Base-by-base conservation (phyloP, 1,140 invertebrate species). In the Hormaphis cornu region DNA sequence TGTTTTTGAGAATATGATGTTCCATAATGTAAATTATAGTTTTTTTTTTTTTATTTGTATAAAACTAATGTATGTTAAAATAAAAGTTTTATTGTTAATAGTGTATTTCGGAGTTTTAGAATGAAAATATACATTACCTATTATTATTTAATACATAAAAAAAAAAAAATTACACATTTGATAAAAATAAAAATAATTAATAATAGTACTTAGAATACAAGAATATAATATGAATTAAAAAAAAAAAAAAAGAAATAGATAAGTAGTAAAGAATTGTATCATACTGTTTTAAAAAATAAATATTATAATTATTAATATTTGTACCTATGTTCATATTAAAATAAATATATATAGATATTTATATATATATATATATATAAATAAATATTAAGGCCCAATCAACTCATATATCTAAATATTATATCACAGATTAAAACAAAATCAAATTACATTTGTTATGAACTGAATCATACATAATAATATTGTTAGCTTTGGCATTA, bases 401-500 rank as follows among this genome's bases (percentile, higher is more conserved):
- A 20, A 48, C 5, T 33, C 18, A 48, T 48, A 66, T 7, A 46
- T 66, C 61, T 66, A 66, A 66, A 66, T 28, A 66, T 56, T 37
- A 56, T 66, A 66, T 66, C 61, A 66, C 61, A 66, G 61, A 66
- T 66, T 66, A 50, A 50, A 66, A n/a, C n/a, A n/a, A n/a, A n/a
- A n/a, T n/a, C 28, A 66, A 66, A 66, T 50, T 66, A 50, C 30
- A 35, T 50, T 50, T 66, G 12, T 40, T 35, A 50, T 16, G 18
- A 48, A 48, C 50, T 50, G 14, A 33, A 66, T 66, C 30, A 50
- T 30, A 63, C 9, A 20, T 50, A n/a, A n/a, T n/a, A n/a, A n/a
- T n/a, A 35, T 48, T 66, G 61, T 66, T 66, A 66, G 61, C 61
- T 66, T 66, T 66, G 61, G 61, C 28, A 50, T 48, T 33, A 28